phyloP scores from a whole-genome alignment of 1,140 invertebrate genomes.

The Pemphigus obesinymphae region DNA sequence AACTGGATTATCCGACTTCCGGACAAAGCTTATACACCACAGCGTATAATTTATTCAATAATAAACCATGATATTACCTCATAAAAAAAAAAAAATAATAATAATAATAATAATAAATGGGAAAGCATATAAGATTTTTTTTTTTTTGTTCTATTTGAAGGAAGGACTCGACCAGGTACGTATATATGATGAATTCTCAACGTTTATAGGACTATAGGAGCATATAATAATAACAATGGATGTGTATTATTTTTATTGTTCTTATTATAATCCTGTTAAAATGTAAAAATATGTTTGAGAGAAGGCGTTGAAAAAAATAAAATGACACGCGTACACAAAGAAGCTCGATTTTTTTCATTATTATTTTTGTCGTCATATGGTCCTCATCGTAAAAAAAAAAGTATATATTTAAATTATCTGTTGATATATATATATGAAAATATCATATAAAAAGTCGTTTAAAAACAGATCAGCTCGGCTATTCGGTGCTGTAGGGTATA shows the following conservation, averaged over 20 bases:
- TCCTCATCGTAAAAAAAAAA: neutral
- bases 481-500: too few species aligned
- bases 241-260: neutral
- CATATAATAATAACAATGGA: slow-evolving; percentile 13
- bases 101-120: neutral
- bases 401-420: neutral
- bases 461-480: neutral
- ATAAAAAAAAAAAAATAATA: neutral
- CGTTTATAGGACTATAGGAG: neutral
- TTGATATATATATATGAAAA: neutral
- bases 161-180: neutral
- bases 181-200: neutral
- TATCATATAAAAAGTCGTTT: slow-evolving; percentile 16
- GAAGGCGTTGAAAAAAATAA: slow-evolving; percentile 6
- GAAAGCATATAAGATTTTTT: neutral
- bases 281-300: slow-evolving; percentile 4
- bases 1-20: neutral
- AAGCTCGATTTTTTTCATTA: neutral
- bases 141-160: neutral
- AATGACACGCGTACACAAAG: neutral
- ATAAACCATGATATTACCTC: too few species aligned
- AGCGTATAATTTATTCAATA: slow-evolving; percentile 9
- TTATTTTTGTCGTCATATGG: neutral
- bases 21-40: neutral
- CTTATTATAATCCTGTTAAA: neutral